These are phyloP conservation scores for Mamestra configurata DNA, from an alignment of 1,140 invertebrate species.

Conservation along the genomic window DNA sequence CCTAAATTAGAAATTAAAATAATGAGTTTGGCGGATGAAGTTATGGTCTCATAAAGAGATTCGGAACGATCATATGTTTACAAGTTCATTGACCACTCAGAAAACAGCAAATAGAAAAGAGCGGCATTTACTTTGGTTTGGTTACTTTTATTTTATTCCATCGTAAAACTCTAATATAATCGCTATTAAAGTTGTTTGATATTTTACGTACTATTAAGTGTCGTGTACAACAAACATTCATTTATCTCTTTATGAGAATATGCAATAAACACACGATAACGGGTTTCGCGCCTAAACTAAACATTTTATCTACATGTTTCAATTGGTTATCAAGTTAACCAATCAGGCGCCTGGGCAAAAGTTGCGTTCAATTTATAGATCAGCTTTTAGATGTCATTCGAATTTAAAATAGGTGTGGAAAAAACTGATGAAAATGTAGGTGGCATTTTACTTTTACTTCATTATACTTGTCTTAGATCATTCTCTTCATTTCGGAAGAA, in stretches of 20 bases:
- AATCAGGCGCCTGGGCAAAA: neutral
- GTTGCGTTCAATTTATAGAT: constrained; percentile 6
- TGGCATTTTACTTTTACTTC: no score
- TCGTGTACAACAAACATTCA: neutral
- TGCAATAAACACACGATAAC: neutral
- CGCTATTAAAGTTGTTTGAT: neutral
- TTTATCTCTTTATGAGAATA: neutral
- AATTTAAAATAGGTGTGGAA: no score
- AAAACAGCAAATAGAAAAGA: constrained; percentile 21
- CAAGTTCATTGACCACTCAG: constrained; percentile 37
- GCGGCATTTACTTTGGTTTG: neutral
- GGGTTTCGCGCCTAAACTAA: constrained; percentile 15
- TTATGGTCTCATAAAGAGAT: neutral
- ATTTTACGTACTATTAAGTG: neutral
- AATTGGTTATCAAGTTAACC: constrained; percentile 12
- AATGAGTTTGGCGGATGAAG: neutral
- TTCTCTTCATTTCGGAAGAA: no score
- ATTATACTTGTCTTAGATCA: no score
- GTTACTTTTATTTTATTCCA: neutral
- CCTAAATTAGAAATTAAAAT: neutral
- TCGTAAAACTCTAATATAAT: neutral
- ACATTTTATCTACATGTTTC: neutral
- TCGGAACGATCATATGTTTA: constrained; percentile 37
- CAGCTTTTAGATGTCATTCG: neutral
- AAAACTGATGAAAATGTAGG: no score